These are phyloP conservation scores for Sebastes alutus DNA, from an alignment of 2,797 vertebrate species.

Conservation along the genomic window DNA sequence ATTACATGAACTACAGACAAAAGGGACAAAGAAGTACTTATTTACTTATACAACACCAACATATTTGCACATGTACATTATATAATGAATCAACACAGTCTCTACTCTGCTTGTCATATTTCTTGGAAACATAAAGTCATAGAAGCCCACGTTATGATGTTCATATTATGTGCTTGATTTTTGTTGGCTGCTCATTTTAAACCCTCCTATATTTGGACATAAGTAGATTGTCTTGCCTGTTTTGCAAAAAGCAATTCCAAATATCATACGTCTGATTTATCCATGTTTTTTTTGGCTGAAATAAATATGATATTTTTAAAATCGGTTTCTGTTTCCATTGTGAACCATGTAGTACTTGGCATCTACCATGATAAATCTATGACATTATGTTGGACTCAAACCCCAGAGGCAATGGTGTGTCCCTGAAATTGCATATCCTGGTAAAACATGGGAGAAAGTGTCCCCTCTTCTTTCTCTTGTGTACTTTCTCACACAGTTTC, in stretches of 20 bases:
- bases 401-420: not conserved
- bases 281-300: slow-evolving; percentile 6
- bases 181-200: not conserved
- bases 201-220: not conserved
- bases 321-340: not conserved
- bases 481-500: not conserved
- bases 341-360: not conserved
- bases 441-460: not conserved
- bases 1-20: not conserved
- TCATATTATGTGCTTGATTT: not conserved
- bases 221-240: not conserved
- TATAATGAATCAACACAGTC: not conserved
- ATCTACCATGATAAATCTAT: not conserved
- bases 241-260: not conserved
- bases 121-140: not conserved
- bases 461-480: not conserved
- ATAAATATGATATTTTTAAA: not conserved
- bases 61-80: not conserved
- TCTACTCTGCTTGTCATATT: not conserved
- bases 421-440: not conserved
- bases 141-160: not conserved
- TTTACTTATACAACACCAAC: not conserved
- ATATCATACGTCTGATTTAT: not conserved
- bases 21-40: not conserved
- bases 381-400: not conserved